phyloP scores from a whole-genome alignment of 2,888 invertebrate species.

The Cordilura impudica region DNA sequence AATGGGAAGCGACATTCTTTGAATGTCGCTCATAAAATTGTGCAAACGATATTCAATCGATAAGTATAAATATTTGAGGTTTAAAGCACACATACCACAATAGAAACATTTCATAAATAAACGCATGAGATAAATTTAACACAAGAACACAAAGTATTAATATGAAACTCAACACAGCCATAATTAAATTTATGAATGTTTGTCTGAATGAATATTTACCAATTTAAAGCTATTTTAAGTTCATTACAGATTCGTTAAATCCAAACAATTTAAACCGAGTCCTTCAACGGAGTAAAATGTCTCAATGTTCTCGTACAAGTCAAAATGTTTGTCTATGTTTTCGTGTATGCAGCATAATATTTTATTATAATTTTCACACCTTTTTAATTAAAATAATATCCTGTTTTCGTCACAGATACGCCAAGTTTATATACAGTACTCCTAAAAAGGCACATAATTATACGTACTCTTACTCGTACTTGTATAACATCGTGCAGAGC shows the following conservation, averaged over 20 bases:
- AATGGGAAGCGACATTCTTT: no score
- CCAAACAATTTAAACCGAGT: background rate
- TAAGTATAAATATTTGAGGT: background rate
- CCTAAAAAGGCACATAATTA: background rate
- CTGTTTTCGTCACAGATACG: background rate
- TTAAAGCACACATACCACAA: background rate
- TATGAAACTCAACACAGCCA: background rate
- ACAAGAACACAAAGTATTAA: background rate
- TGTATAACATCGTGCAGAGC: background rate
- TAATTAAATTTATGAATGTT: background rate
- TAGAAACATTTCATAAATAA: background rate
- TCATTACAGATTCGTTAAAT: background rate
- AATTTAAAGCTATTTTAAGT: background rate
- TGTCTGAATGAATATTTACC: no score
- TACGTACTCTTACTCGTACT: no score
- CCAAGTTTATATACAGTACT: slow-evolving; percentile 29
- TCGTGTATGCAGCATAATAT: background rate
- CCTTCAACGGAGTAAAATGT: background rate
- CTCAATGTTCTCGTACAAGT: background rate
- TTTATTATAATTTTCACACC: slow-evolving; percentile 47
- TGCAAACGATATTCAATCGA: background rate
- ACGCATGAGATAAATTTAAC: no score
- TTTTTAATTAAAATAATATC: slow-evolving; percentile 58
- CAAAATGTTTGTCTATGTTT: background rate
- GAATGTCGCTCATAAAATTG: no score